Conservation (phyloP, 2,888 invertebrate species). For the Plagiodera versicolora region DNA sequence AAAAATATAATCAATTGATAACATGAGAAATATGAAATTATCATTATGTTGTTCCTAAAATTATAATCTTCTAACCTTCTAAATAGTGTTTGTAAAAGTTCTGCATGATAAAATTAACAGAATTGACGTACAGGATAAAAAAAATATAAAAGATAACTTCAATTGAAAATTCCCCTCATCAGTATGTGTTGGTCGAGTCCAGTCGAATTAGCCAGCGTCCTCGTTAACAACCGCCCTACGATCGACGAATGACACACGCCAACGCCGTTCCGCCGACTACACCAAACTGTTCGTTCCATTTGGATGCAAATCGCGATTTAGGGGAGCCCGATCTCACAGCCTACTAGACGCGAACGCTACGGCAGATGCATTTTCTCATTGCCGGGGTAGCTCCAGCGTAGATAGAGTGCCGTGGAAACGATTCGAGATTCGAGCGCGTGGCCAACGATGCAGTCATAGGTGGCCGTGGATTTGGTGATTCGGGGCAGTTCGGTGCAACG, state of each 20-base stretch:
- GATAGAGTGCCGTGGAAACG: background rate
- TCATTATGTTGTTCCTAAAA: no score
- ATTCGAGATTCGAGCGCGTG: conserved; percentile 18
- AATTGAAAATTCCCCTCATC: no score
- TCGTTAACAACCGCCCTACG: conserved; percentile 13
- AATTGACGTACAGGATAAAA: no score
- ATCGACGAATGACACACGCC: conserved; percentile 15
- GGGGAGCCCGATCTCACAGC: conserved; percentile 36
- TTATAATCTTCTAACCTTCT: no score
- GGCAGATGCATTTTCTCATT: conserved; percentile 46
- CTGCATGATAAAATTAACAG: no score
- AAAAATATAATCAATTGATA: no score
- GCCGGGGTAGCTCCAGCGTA: conserved; percentile 36
- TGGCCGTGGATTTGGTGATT: conserved; percentile 9
- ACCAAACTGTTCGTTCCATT: conserved; percentile 38
- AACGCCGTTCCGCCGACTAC: conserved; percentile 9
- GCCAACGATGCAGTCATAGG: background rate
- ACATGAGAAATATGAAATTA: no score
- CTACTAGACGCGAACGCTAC: conserved; percentile 32
- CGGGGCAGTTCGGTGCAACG: conserved; percentile 32
- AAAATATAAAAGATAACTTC: no score
- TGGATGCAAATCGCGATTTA: conserved; percentile 47
- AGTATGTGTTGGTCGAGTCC: no score
- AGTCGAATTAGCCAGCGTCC: conserved; percentile 14
- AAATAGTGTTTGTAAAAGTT: no score